phyloP scores from a whole-genome alignment of 2,113 vertebrate genomes.

The Actenoides hombroni region DNA sequence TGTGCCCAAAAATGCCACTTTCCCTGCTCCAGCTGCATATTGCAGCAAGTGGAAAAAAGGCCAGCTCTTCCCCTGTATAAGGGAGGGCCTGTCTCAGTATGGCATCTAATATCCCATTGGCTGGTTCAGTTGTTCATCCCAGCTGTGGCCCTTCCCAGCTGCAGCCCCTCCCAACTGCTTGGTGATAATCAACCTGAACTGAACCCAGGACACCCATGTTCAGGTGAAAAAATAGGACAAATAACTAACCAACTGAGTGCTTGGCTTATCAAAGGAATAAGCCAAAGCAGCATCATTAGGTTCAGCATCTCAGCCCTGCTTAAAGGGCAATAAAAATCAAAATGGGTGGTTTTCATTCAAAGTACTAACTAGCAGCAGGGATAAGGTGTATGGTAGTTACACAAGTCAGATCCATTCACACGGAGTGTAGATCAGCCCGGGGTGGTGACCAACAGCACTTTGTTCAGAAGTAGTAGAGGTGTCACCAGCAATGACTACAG shows the following conservation, averaged over 20 bases:
- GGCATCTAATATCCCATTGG: too few relatives aligned
- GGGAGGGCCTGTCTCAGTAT: too few relatives aligned
- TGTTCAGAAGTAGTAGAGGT: not conserved
- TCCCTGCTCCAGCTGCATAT: too few relatives aligned
- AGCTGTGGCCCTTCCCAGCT: too few relatives aligned
- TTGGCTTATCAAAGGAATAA: not conserved
- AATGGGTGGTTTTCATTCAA: not conserved
- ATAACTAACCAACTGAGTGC: rapidly evolving
- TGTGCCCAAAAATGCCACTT: too few relatives aligned
- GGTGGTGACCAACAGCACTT: not conserved
- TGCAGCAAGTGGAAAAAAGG: too few relatives aligned
- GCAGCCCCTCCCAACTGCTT: too few relatives aligned
- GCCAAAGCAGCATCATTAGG: not conserved
- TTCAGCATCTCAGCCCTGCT: not conserved
- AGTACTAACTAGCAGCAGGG: not conserved
- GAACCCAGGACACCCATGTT: not conserved
- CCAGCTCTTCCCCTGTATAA: too few relatives aligned
- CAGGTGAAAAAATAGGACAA: not conserved
- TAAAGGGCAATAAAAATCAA: not conserved
- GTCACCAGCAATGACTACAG: not conserved
- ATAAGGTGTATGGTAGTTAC: not conserved
- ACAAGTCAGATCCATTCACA: not conserved
- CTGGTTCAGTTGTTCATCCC: too few relatives aligned
- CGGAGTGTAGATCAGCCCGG: not conserved
- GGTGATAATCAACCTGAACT: too few relatives aligned